These are phyloP conservation scores for Orthosia gracilis DNA, from an alignment of 2,888 invertebrate species.

Conservation along the genomic window DNA sequence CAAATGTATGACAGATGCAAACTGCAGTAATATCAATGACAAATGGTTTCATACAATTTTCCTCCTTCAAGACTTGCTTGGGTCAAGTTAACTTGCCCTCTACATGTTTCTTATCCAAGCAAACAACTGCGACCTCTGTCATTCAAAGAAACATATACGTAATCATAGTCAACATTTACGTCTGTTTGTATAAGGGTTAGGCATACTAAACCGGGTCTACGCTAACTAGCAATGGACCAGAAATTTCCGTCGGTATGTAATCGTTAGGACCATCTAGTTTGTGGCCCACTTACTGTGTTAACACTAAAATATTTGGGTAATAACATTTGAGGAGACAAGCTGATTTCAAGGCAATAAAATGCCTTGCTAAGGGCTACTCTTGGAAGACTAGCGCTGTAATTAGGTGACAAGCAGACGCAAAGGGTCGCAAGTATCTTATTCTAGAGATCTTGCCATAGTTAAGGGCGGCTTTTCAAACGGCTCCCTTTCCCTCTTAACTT, in stretches of 20 bases:
- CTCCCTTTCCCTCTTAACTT: no score
- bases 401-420: no score
- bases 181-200: slow-evolving; percentile 19
- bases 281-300: neutral
- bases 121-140: slow-evolving; percentile 48
- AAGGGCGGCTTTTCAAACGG: no score
- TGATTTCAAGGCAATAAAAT: neutral
- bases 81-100: slow-evolving; percentile 45
- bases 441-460: no score
- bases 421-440: no score
- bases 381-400: no score
- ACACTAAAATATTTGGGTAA: neutral
- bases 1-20: slow-evolving; percentile 40
- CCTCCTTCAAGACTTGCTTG: slow-evolving; percentile 42
- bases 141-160: slow-evolving; percentile 51
- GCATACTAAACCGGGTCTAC: neutral
- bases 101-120: slow-evolving; percentile 23
- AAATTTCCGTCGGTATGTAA: slow-evolving; percentile 10
- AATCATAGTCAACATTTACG: slow-evolving; percentile 40
- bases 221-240: neutral
- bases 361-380: no score
- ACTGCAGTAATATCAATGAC: slow-evolving; percentile 36
- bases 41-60: slow-evolving; percentile 38
- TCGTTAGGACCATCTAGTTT: slow-evolving; percentile 4
- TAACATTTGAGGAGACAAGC: neutral